Evolutionary conservation across 2,113 vertebrate genomes (phyloP).

Genomic region (Mesembrinibis cayennensis): DNA sequence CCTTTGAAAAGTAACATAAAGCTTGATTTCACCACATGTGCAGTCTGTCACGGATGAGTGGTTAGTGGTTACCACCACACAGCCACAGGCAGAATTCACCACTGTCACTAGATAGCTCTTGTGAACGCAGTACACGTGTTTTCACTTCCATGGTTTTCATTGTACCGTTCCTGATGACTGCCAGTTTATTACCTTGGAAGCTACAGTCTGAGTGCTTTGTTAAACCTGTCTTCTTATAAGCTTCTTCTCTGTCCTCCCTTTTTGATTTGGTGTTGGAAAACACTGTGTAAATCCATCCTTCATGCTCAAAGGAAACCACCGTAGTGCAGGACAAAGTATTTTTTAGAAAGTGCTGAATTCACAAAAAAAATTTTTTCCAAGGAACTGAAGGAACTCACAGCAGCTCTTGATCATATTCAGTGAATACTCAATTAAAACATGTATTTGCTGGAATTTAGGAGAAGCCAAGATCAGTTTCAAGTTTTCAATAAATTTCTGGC

Average conservation of each 20-base stretch:
- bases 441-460: not conserved
- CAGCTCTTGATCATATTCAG: not conserved
- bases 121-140: rapidly evolving
- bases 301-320: not conserved
- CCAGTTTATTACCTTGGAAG: not conserved
- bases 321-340: not conserved
- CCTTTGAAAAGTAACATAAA: not conserved
- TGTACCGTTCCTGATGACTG: not conserved
- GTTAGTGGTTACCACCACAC: too few species aligned
- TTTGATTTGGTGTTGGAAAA: not conserved
- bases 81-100: not conserved
- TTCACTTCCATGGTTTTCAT: not conserved
- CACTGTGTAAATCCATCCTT: not conserved
- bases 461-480: not conserved
- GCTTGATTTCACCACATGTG: not conserved
- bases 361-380: not conserved
- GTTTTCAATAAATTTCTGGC: not conserved
- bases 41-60: too few species aligned
- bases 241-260: not conserved
- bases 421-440: not conserved
- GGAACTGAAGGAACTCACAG: not conserved
- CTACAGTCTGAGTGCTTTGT: not conserved
- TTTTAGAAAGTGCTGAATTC: not conserved
- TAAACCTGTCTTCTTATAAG: not conserved
- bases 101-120: not conserved